Percentiles rank a stretch among this genome's conserved stretches.
phyloP scores from a whole-genome alignment of 2,797 vertebrate genomes.

The Urocyon cinereoargenteus region DNA sequence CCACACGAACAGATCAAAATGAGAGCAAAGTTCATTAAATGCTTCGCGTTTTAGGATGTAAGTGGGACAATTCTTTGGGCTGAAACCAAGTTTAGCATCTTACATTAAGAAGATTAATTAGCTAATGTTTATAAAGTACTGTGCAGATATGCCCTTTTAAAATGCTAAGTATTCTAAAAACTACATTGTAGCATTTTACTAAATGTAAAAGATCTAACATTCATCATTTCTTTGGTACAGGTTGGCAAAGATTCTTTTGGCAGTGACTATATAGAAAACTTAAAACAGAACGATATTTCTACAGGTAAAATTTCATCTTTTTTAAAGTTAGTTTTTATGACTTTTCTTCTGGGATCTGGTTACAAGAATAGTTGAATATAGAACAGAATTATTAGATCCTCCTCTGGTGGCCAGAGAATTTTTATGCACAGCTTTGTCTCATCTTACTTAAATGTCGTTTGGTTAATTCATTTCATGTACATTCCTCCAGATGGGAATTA shows the following conservation, averaged over 20 bases:
- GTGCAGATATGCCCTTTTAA: conserved; percentile 80
- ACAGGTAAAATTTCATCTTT: conserved; percentile 92
- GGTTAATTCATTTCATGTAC: conserved; percentile 27
- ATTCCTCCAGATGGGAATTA: conserved; percentile 48
- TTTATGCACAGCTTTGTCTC: conserved; percentile 3
- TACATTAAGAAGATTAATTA: conserved; percentile 82
- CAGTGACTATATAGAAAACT: conserved; percentile 96
- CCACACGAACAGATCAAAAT: not conserved
- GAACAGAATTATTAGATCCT: conserved; percentile 58
- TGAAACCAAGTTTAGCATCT: conserved; percentile 68
- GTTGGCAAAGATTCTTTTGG: conserved; percentile 98
- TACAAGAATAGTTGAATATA: conserved; percentile 41
- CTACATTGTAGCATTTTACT: conserved; percentile 75
- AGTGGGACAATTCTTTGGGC: conserved; percentile 67
- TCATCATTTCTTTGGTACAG: conserved; percentile 89
- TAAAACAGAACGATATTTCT: conserved; percentile 94
- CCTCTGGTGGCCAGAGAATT: conserved; percentile 46
- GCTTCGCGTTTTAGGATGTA: conserved; percentile 54
- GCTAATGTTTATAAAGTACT: conserved; percentile 79
- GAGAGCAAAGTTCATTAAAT: not conserved
- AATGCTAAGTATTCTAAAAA: conserved; percentile 81
- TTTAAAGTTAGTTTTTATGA: conserved; percentile 64
- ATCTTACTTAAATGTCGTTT: conserved; percentile 11
- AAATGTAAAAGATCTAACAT: conserved; percentile 82
- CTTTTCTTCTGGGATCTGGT: conserved; percentile 64